A percentile compares a stretch with the other conserved stretches of the same genome.
Evolutionary conservation across 2,888 invertebrate genomes (phyloP).

Genomic region (Lasioglossum malachurum): DNA sequence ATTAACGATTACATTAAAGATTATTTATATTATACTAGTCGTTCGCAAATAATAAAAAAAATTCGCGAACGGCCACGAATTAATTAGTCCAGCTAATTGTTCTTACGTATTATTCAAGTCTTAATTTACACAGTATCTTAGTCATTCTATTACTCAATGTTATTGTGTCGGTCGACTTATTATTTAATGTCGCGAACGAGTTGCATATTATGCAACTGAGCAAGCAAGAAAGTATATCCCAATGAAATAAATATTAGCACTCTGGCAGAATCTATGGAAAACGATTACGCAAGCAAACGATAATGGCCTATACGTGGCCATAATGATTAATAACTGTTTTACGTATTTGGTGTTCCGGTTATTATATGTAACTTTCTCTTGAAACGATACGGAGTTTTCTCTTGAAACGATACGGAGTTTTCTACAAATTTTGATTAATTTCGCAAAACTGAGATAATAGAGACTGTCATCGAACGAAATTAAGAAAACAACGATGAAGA

Average conservation of each 20-base stretch:
- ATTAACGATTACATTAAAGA: no score
- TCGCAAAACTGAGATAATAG: not conserved
- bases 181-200: not conserved
- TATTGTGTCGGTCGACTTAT: not conserved
- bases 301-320: not conserved
- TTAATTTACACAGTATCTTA: not conserved
- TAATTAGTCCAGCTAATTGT: no score
- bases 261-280: not conserved
- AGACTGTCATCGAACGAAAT: no score
- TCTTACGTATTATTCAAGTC: not conserved
- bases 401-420: not conserved
- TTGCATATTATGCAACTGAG: not conserved
- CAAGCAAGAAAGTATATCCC: not conserved
- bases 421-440: not conserved
- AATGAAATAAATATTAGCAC: not conserved
- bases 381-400: not conserved
- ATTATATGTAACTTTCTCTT: not conserved
- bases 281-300: not conserved
- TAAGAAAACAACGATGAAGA: not conserved
- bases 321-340: not conserved
- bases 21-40: no score
- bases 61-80: not conserved
- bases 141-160: not conserved
- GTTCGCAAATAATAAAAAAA: no score
- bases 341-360: not conserved